These are phyloP conservation scores for Cebidichthys violaceus DNA, from an alignment of 2,113 vertebrate species.

Conservation along the genomic window DNA sequence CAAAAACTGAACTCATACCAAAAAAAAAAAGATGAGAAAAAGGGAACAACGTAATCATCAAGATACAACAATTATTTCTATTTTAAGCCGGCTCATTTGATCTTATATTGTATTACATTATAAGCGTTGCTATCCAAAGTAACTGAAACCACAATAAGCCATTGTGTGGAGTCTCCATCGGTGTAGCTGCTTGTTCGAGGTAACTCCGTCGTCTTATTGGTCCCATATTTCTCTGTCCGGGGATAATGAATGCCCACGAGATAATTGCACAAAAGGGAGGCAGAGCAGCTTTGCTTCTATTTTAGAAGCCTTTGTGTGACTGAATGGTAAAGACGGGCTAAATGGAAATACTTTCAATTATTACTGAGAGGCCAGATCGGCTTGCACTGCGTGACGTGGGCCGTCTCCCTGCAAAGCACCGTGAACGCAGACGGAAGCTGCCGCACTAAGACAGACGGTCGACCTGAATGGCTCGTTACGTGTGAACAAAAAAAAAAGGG, in stretches of 20 bases:
- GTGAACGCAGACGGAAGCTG: slow-evolving; percentile 54
- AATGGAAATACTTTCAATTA: slow-evolving; percentile 87
- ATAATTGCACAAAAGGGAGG: slow-evolving; percentile 23
- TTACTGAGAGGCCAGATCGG: slow-evolving; percentile 85
- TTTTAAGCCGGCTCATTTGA: neutral
- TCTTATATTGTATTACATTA: neutral
- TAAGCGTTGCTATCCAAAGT: neutral
- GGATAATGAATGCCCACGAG: slow-evolving; percentile 19
- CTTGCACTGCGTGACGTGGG: slow-evolving; percentile 76
- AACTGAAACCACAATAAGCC: neutral
- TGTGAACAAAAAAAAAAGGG: slow-evolving; percentile 5
- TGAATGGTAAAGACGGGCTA: slow-evolving; percentile 75
- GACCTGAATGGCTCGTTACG: slow-evolving; percentile 42
- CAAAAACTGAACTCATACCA: neutral
- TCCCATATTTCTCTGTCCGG: slow-evolving; percentile 17
- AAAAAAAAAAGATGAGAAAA: neutral
- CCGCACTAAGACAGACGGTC: slow-evolving; percentile 18
- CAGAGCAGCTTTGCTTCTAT: slow-evolving; percentile 45
- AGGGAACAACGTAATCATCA: neutral
- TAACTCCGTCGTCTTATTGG: neutral
- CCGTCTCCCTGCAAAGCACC: slow-evolving; percentile 64
- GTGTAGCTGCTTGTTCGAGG: neutral
- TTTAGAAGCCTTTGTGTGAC: slow-evolving; percentile 69
- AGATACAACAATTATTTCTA: neutral
- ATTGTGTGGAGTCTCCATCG: neutral